A percentile compares a stretch with the other conserved stretches of the same genome.
phyloP scores from a whole-genome alignment of 2,113 vertebrate genomes.

The Alethe castanea region DNA sequence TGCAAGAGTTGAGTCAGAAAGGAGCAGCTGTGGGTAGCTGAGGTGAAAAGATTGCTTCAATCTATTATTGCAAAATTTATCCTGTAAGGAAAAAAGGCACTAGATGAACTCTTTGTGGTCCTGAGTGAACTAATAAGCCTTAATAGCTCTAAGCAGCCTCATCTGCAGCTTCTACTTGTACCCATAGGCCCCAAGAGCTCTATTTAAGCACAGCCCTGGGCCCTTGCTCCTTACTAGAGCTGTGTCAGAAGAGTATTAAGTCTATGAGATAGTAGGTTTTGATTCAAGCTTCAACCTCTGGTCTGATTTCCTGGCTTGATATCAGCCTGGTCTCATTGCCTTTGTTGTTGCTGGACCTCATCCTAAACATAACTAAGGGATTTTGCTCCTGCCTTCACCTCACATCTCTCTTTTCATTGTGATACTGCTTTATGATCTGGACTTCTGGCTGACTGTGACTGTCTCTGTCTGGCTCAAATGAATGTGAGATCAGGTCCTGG shows the following conservation, averaged over 20 bases:
- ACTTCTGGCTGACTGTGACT: background rate
- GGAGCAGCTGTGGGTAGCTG: background rate
- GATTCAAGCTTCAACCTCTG: no score
- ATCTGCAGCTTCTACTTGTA: background rate
- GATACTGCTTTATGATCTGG: background rate
- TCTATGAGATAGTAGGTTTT: background rate
- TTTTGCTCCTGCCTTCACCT: background rate
- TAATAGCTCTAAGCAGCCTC: background rate
- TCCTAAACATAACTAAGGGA: background rate
- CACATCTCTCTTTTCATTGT: background rate
- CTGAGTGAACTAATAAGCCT: background rate
- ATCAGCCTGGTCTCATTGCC: background rate
- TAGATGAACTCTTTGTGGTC: background rate
- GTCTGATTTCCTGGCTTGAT: background rate
- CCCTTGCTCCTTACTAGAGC: rapidly evolving
- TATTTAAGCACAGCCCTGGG: background rate
- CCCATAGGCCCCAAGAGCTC: background rate
- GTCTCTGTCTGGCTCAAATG: background rate
- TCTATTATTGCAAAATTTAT: background rate
- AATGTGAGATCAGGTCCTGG: background rate
- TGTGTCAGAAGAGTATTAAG: background rate
- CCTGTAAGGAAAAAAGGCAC: background rate
- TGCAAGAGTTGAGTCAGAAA: background rate
- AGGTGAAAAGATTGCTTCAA: background rate
- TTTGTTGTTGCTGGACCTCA: background rate